These are phyloP conservation scores for Trichopoda pennipes DNA, from an alignment of 2,888 invertebrate species.

Conservation along the genomic window DNA sequence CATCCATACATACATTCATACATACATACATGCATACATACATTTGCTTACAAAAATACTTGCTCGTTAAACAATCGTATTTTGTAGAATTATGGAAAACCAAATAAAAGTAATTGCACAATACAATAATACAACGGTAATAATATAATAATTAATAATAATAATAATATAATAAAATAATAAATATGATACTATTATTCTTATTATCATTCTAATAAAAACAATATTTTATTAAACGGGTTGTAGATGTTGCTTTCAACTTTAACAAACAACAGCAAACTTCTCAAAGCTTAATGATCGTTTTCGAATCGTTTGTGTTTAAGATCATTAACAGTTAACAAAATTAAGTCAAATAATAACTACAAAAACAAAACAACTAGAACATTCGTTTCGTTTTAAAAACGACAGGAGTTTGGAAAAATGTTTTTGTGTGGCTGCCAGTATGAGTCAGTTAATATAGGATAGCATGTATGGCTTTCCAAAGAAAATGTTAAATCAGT, in stretches of 20 bases:
- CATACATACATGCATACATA: conserved; percentile 8
- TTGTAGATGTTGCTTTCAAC: background rate
- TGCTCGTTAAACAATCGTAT: conserved; percentile 42
- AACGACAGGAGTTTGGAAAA: conserved; percentile 53
- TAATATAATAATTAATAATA: background rate
- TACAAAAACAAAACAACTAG: conserved; percentile 22
- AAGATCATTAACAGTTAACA: conserved; percentile 5
- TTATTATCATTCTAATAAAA: too few species aligned
- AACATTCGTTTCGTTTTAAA: conserved; percentile 28
- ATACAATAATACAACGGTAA: background rate
- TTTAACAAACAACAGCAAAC: background rate
- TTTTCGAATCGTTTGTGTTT: conserved; percentile 19
- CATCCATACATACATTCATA: background rate
- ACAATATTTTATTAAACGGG: too few species aligned
- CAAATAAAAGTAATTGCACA: conserved; percentile 1
- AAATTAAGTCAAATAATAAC: conserved; percentile 23
- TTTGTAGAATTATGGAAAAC: conserved; percentile 21
- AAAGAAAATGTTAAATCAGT: background rate
- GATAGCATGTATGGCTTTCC: background rate
- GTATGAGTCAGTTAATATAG: conserved; percentile 32
- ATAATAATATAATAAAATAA: conserved; percentile 46
- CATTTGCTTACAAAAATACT: conserved; percentile 1
- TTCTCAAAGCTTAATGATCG: conserved; percentile 17
- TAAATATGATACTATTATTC: too few species aligned
- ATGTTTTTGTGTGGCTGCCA: background rate